Evolutionary conservation across 2,888 invertebrate genomes (phyloP).

Genomic region (Conus canariensis): DNA sequence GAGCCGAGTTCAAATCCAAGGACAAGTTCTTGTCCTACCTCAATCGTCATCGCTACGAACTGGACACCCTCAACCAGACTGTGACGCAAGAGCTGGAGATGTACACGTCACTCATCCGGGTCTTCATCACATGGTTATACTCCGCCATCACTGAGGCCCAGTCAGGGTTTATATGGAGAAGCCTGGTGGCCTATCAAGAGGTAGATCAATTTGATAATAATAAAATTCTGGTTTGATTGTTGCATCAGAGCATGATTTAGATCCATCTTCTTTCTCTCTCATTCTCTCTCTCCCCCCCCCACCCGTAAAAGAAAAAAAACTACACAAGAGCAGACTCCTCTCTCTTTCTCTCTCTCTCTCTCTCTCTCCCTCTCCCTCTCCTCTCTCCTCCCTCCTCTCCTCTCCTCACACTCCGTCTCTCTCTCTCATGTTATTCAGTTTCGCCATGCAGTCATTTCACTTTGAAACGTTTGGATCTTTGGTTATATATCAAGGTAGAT

Average conservation of each 20-base stretch:
- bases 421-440: no score
- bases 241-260: neutral
- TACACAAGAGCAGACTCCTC: no score
- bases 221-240: neutral
- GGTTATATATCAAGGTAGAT: no score
- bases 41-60: conserved; percentile 57
- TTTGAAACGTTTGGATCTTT: no score
- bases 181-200: conserved; percentile 71
- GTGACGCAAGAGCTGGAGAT: conserved; percentile 67
- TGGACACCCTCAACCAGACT: conserved; percentile 55
- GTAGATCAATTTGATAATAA: conserved; percentile 36
- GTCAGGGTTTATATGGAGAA: conserved; percentile 68
- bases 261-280: neutral
- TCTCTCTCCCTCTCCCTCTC: no score
- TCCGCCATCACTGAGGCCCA: conserved; percentile 78
- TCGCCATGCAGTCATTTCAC: no score
- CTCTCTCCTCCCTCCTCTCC: no score
- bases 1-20: conserved; percentile 61
- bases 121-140: conserved; percentile 71
- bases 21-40: conserved; percentile 63
- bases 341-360: no score
- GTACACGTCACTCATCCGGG: conserved; percentile 68
- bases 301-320: no score
- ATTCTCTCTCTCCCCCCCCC: no score
- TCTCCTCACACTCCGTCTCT: no score